These are phyloP conservation scores for Anolis carolinensis DNA, from an alignment of 2,113 vertebrate genomes.

Conservation along the genomic window DNA sequence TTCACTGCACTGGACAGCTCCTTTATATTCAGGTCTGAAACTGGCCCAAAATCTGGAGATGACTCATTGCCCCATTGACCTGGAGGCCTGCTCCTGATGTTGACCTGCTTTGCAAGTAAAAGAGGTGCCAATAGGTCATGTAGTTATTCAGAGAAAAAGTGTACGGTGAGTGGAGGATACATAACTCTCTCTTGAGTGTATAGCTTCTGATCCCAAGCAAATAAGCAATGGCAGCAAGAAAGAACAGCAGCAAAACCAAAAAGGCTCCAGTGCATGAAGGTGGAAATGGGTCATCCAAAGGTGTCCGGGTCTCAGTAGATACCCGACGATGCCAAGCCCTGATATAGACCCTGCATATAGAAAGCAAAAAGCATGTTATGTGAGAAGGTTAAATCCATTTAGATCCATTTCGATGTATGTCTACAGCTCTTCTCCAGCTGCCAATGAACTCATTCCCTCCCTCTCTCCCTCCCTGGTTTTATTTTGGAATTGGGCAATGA, in stretches of 20 bases:
- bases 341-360: neutral
- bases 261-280: neutral
- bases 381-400: neutral
- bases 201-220: too few species aligned
- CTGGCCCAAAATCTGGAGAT: too few species aligned
- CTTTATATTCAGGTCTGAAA: too few species aligned
- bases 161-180: too few species aligned
- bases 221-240: neutral
- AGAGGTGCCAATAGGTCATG: too few species aligned
- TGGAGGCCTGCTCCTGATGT: too few species aligned
- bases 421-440: neutral
- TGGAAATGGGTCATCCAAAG: too few species aligned
- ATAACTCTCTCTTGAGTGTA: too few species aligned
- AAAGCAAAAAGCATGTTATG: neutral
- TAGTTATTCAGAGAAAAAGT: too few species aligned
- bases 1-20: too few species aligned
- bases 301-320: neutral
- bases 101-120: too few species aligned
- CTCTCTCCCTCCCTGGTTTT: neutral
- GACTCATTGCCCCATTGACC: too few species aligned
- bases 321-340: neutral
- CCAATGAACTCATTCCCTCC: neutral
- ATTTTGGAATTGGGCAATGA: constrained; percentile 5
- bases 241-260: neutral
- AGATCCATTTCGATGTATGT: neutral